Percentiles rank a stretch among this genome's conserved stretches.
These are phyloP conservation scores for Aphelinus certus DNA, from an alignment of 1,140 invertebrate genomes.

Conservation along the genomic window DNA sequence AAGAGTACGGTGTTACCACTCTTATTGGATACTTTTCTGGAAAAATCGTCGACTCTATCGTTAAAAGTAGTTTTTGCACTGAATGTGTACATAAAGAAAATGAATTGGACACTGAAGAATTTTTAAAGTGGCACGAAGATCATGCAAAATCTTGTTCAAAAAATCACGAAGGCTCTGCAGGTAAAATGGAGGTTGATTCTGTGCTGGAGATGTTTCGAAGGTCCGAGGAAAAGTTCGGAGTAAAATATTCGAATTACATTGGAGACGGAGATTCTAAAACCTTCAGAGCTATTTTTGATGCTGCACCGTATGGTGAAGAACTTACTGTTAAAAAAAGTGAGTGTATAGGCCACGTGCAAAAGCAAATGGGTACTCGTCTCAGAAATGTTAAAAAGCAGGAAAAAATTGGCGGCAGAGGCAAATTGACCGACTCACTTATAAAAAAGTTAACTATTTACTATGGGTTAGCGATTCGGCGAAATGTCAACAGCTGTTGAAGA, in stretches of 20 bases:
- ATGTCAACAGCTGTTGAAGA: not conserved
- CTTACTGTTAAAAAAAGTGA: constrained; percentile 16
- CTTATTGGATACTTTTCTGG: constrained; percentile 44
- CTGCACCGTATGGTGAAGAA: constrained; percentile 2
- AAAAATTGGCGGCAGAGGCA: constrained; percentile 33
- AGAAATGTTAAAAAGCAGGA: constrained; percentile 35
- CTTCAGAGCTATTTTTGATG: not conserved
- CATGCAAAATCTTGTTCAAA: too few species aligned
- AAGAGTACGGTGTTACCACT: constrained; percentile 39
- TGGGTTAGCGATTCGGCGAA: too few species aligned
- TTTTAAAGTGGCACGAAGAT: constrained; percentile 35
- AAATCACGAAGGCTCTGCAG: too few species aligned
- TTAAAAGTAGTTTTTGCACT: constrained; percentile 43
- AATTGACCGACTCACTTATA: constrained; percentile 36
- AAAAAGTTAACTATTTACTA: constrained; percentile 34
- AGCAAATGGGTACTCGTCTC: not conserved
- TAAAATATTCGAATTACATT: constrained; percentile 39
- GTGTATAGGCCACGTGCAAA: constrained; percentile 4
- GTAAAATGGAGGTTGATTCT: constrained; percentile 39
- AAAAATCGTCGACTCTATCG: constrained; percentile 43
- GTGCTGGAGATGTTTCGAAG: constrained; percentile 38
- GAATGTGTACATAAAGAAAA: constrained; percentile 36
- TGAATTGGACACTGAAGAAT: constrained; percentile 33
- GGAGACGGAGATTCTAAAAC: constrained; percentile 14
- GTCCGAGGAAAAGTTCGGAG: constrained; percentile 35